A percentile compares a stretch with the other conserved stretches of the same genome.
These are phyloP conservation scores for Drosophila triauraria DNA, from an alignment of 1,140 invertebrate species.

Conservation along the genomic window DNA sequence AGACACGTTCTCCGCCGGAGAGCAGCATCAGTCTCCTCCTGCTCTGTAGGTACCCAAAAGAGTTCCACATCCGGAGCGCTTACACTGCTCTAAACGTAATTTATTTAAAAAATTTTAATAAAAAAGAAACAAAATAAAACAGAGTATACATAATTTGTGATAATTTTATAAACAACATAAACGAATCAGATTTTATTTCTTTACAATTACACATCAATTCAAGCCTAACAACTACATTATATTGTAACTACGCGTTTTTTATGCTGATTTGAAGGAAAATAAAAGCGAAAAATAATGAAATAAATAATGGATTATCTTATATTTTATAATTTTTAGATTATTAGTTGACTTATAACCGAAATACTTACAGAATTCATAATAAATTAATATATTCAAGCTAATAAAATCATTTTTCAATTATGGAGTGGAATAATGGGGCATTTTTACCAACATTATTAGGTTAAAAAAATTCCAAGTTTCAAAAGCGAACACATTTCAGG, in stretches of 20 bases:
- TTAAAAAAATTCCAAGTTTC: not conserved
- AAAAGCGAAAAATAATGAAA: slow-evolving; percentile 52
- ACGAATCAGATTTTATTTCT: slow-evolving; percentile 35
- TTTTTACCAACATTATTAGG: not conserved
- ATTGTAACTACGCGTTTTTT: slow-evolving; percentile 39
- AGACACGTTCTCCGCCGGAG: slow-evolving; percentile 32
- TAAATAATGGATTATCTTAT: slow-evolving; percentile 18
- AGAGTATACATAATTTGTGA: slow-evolving; percentile 77
- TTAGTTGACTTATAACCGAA: slow-evolving; percentile 14
- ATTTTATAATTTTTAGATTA: slow-evolving; percentile 15
- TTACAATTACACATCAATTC: slow-evolving; percentile 7
- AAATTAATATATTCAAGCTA: slow-evolving; percentile 5
- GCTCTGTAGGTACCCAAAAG: slow-evolving; percentile 58
- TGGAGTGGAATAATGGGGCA: no score
- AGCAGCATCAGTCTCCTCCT: slow-evolving; percentile 26
- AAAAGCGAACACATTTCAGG: not conserved
- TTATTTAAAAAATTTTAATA: slow-evolving; percentile 64
- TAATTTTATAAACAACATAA: slow-evolving; percentile 70
- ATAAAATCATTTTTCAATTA: not conserved
- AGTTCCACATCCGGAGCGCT: slow-evolving; percentile 13
- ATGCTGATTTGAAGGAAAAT: slow-evolving; percentile 53
- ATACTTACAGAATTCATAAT: not conserved
- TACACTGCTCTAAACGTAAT: slow-evolving; percentile 38
- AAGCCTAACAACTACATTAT: slow-evolving; percentile 18
- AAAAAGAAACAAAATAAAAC: slow-evolving; percentile 57